Conservation (phyloP, 2,113 vertebrate species). For the Zonotrichia leucophrys region DNA sequence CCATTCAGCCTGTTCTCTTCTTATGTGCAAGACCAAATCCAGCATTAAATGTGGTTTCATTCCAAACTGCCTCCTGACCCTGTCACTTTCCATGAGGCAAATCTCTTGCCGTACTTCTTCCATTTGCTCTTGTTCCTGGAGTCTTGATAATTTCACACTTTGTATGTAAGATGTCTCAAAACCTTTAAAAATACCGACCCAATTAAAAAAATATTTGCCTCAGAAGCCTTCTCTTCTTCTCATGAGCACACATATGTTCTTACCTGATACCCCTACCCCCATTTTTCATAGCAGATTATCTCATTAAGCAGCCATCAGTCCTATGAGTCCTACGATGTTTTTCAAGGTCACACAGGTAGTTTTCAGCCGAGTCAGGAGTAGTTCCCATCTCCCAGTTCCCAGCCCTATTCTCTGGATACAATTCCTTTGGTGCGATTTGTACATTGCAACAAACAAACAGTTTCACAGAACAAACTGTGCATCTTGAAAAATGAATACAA, state of each 20-base stretch:
- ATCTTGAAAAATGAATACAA: background rate
- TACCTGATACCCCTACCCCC: background rate
- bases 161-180: background rate
- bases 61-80: background rate
- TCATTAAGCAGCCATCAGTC: constrained; percentile 40
- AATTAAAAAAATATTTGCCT: background rate
- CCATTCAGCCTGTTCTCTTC: background rate
- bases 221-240: background rate
- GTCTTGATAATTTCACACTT: background rate
- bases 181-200: background rate
- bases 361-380: constrained; percentile 28
- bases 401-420: background rate
- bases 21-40: background rate
- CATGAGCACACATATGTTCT: background rate
- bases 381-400: constrained; percentile 19
- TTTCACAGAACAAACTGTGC: background rate
- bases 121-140: background rate
- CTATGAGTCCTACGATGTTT: background rate
- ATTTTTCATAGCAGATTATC: constrained; percentile 1
- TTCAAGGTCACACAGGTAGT: constrained; percentile 42
- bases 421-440: background rate
- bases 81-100: background rate
- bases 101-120: background rate
- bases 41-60: background rate
- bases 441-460: background rate